Base-by-base conservation (phyloP, 1,140 invertebrate genomes). In the Ceratina australensis region DNA sequence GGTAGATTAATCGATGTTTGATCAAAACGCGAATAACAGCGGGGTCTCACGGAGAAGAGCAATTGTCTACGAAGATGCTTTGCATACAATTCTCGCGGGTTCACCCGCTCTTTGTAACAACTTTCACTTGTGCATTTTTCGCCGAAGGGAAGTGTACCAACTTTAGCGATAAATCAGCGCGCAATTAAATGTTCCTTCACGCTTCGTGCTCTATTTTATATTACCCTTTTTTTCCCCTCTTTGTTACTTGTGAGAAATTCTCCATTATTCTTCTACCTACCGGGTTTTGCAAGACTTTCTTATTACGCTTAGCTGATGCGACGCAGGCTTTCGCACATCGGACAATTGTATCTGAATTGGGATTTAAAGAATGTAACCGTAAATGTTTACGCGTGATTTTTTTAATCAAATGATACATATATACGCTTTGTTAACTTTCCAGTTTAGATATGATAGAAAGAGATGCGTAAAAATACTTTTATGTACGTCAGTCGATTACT, bases 11-110 rank as follows among this genome's bases (percentile, higher is more conserved):
- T 63, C 80, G 69, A 72, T 64, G 75, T 5, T 59, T 42, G 68
- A 60, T 79, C 80, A 49, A 42, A 28, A 74, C 50, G 67, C 42
- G 79, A 83, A 79, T 79, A 75, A 74, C 82, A 79, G 60, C 47
- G 49, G 59, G 66, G 57, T 83, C 82, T 75, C 82, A 83, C 71
- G 81, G 60, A 57, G 52, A 68, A 26, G 75, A 72, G 60, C 75
- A 64, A 72, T 78, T 49, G 75, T 59, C n/a, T 33, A 60, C 52
- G 47, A 60, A 42, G 47, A 76, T 28, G 50, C 67, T 67, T 76
- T 76, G 74, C 74, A 76, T 76, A 76, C 74, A 76, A 76, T 69
- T 26, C 69, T 52, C 33, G 3, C 33, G n/a, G 54, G 56, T 52
- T 52, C 42, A 60, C 7, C 33, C 33, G 24, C 12, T 28, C 56